Base-by-base conservation (phyloP, 2,888 invertebrate genomes). In the Acleris laterana region DNA sequence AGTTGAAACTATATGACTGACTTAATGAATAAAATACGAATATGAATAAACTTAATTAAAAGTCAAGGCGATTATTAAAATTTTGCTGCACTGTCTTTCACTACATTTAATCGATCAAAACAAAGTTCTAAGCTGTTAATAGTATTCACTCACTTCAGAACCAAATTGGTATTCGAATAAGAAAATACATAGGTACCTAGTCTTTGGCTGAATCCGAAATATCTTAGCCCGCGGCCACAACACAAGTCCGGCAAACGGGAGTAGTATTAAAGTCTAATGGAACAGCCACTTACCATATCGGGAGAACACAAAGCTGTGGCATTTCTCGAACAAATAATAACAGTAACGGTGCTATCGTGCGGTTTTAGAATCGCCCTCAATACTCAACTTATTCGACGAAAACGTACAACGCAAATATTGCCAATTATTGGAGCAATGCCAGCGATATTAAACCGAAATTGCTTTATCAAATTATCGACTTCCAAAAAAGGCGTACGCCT, bases 291-390 rank as follows among this genome's bases (percentile, higher is more conserved):
- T 67, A 46, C 63, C 66, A 64, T 69, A 68, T 68, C 64, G 55
- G 64, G 68, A 48, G 42, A 44, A 22, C 48, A 61, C 55, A 60
- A 38, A 48, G 57, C 52, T 72, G 69, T 32, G 55, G 55, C 75
- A 71, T 63, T 57, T 63, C 63, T 63, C 63, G 63, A 70, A 76
- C 75, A 78, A 81, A 82, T 82, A 81, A 82, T 81, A 81, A 79
- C 77, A 77, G 73, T 82, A 82, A 81, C 81, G 81, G 81, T 73
- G 73, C 69, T 72, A 62, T 69, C 69, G 62, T 57, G 63, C 62
- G 67, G 74, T 69, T 69, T 75, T 68, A 72, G 74, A 75, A 78
- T 77, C 77, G 79, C 69, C 75, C 75, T 73, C 72, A 70, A 75
- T 78, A 76, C 75, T 74, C 76, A 79, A 80, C 76, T 74, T 74